Evolutionary conservation across 2,888 invertebrate genomes (phyloP).

Genomic region (Melipona beecheii): DNA sequence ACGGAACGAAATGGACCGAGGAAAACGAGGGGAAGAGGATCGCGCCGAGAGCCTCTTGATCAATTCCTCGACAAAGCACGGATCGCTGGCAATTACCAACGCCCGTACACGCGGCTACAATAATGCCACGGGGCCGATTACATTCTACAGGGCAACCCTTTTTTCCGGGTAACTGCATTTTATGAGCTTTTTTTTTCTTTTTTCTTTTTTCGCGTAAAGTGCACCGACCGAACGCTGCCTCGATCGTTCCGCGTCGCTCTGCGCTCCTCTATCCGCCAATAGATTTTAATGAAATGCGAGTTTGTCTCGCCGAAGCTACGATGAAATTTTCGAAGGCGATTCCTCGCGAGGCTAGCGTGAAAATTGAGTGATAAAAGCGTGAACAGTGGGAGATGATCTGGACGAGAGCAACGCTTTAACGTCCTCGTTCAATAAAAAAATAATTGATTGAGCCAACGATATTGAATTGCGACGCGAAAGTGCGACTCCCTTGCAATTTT

Average conservation of each 20-base stretch:
- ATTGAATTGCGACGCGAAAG: too few relatives aligned
- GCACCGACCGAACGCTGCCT: background rate
- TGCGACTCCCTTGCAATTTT: too few relatives aligned
- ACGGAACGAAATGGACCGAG: background rate
- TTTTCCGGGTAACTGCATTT: conserved; percentile 23
- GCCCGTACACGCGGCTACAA: conserved; percentile 17
- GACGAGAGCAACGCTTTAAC: background rate
- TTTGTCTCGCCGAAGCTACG: background rate
- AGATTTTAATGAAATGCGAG: conserved; percentile 27
- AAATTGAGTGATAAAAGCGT: background rate
- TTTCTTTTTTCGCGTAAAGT: background rate
- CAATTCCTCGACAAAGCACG: conserved; percentile 39
- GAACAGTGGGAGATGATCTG: background rate
- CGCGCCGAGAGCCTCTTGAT: conserved; percentile 27
- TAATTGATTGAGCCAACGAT: too few relatives aligned
- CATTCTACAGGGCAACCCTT: conserved; percentile 22
- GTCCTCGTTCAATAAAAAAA: too few relatives aligned
- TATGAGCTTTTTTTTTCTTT: background rate
- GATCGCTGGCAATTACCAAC: conserved; percentile 36
- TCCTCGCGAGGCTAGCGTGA: background rate
- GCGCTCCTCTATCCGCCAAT: background rate
- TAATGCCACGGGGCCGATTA: conserved; percentile 34
- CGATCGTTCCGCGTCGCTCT: background rate
- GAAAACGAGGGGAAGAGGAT: background rate
- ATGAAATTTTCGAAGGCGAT: background rate